These are phyloP conservation scores for Microhierax caerulescens DNA, from an alignment of 2,797 vertebrate species.

Conservation along the genomic window DNA sequence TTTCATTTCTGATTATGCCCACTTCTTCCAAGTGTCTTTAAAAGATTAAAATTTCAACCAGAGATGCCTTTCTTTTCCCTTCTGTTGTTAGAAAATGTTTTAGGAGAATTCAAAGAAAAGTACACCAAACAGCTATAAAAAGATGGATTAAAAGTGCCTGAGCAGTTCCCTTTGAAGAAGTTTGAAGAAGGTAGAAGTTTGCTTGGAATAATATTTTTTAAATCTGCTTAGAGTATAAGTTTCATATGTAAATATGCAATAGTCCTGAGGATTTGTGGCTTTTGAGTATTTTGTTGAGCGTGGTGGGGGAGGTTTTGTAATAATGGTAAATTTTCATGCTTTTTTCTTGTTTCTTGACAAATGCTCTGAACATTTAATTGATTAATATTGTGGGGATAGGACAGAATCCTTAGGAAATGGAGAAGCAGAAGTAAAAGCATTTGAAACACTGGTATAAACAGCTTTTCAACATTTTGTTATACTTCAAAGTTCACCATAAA, in stretches of 20 bases:
- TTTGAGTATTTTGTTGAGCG: background rate
- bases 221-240: background rate
- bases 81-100: background rate
- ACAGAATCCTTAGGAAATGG: background rate
- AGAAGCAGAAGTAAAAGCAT: slow-evolving; percentile 3
- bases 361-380: background rate
- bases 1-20: background rate
- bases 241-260: background rate
- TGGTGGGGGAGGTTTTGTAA: background rate
- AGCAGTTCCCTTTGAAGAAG: background rate
- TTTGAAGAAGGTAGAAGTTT: background rate
- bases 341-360: background rate
- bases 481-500: slow-evolving; percentile 59
- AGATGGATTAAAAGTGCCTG: background rate
- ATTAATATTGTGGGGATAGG: background rate
- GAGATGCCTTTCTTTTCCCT: background rate
- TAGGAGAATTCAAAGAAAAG: background rate
- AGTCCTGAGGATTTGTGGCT: background rate
- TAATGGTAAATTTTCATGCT: background rate
- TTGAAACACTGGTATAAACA: slow-evolving; percentile 20
- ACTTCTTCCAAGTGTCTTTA: background rate
- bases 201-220: background rate
- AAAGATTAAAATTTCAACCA: background rate
- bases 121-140: background rate
- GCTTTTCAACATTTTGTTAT: slow-evolving; percentile 36